Evolutionary conservation across 2,797 vertebrate species (phyloP).

Genomic region (Sebastiscus tertius): DNA sequence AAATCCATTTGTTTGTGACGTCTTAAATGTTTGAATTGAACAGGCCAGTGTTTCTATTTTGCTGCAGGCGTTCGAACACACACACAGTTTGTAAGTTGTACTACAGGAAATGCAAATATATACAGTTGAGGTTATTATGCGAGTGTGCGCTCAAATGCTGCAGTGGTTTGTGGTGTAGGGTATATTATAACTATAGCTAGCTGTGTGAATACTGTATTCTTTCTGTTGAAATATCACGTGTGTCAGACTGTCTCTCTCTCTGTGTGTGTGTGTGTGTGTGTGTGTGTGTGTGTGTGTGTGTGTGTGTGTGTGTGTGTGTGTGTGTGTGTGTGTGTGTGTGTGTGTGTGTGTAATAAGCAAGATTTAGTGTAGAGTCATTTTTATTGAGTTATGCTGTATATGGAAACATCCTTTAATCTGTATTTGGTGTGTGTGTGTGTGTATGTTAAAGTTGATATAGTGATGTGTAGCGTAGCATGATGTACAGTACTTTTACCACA

Average conservation of each 20-base stretch:
- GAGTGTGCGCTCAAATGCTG: conserved; percentile 14
- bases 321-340: background rate
- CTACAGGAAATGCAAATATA: conserved; percentile 49
- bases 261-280: background rate
- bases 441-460: background rate
- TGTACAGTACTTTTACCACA: background rate
- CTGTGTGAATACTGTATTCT: background rate
- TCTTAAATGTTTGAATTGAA: background rate
- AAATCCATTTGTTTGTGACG: background rate
- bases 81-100: conserved; percentile 1
- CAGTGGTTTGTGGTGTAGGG: conserved; percentile 52
- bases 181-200: conserved; percentile 14
- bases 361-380: background rate
- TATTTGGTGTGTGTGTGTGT: background rate
- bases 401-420: background rate
- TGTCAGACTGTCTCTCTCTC: background rate
- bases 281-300: background rate
- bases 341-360: background rate
- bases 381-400: background rate
- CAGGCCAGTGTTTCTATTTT: background rate
- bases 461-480: background rate
- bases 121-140: conserved; percentile 45
- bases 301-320: background rate
- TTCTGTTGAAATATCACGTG: background rate
- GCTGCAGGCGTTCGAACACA: background rate